Percentiles rank a stretch among this genome's conserved stretches.
Evolutionary conservation across 2,888 invertebrate species (phyloP).

Genomic region (Arrhopalites spinosus): DNA sequence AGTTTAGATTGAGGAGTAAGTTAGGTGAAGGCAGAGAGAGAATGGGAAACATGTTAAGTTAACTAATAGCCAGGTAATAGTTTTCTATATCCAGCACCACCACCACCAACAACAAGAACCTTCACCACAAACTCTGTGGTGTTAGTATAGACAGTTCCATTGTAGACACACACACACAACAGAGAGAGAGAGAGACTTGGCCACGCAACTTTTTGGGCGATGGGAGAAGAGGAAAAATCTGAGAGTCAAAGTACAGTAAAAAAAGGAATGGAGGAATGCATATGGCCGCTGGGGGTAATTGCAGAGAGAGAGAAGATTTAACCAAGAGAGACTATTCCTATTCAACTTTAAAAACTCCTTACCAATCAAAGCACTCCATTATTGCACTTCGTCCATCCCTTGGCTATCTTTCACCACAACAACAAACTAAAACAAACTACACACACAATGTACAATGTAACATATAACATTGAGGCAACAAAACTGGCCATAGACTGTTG

Average conservation of each 20-base stretch:
- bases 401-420: slow-evolving; percentile 18
- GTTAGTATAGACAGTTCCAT: slow-evolving; percentile 1
- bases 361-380: slow-evolving; percentile 40
- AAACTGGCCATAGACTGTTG: neutral
- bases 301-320: slow-evolving; percentile 42
- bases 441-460: neutral
- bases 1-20: no score
- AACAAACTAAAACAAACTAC: slow-evolving; percentile 7
- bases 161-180: neutral
- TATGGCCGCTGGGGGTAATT: slow-evolving; percentile 56
- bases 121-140: neutral
- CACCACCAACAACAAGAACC: neutral
- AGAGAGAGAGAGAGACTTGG: neutral
- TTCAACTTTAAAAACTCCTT: slow-evolving; percentile 30
- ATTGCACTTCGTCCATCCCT: slow-evolving; percentile 36
- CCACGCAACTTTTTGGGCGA: slow-evolving; percentile 28
- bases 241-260: slow-evolving; percentile 29
- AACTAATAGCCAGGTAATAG: neutral
- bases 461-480: neutral
- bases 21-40: no score
- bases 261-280: slow-evolving; percentile 52
- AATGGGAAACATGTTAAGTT: no score
- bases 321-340: slow-evolving; percentile 37
- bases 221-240: slow-evolving; percentile 11
- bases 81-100: slow-evolving; percentile 3